Conservation (phyloP, 2,888 invertebrate species). For the Trichogramma evanescens region DNA sequence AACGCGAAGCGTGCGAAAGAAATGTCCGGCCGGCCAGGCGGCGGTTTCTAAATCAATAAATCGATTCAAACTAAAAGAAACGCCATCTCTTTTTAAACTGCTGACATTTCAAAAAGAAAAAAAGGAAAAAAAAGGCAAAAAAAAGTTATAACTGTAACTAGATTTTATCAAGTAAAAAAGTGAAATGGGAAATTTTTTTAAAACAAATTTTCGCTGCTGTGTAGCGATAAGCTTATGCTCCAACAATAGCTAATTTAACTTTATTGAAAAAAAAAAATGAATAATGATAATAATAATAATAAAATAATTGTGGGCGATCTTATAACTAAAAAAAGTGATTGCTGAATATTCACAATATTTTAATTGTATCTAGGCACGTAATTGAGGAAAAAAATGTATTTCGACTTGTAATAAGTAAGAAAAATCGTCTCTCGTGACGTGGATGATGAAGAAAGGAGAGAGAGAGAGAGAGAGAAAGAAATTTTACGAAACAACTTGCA, state of each 20-base stretch:
- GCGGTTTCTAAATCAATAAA: slow-evolving; percentile 27
- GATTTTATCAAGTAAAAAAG: slow-evolving; percentile 14
- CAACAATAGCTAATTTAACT: slow-evolving; percentile 42
- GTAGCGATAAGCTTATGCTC: slow-evolving; percentile 34
- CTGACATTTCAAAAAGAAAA: slow-evolving; percentile 3
- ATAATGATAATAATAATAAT: slow-evolving; percentile 24
- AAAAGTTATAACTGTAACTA: background rate
- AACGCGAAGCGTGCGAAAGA: slow-evolving; percentile 46
- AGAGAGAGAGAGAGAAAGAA: slow-evolving; percentile 15
- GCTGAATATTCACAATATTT: slow-evolving; percentile 18
- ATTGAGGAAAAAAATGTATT: background rate
- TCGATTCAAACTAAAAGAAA: background rate
- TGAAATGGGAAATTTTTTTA: slow-evolving; percentile 20
- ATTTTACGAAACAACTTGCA: slow-evolving; percentile 11
- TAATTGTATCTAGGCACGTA: slow-evolving; percentile 15
- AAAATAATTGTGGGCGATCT: slow-evolving; percentile 19
- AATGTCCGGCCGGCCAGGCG: slow-evolving; percentile 31
- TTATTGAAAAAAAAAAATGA: too few species aligned
- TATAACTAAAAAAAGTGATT: slow-evolving; percentile 13
- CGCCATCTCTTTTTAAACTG: background rate
- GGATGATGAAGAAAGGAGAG: slow-evolving; percentile 9
- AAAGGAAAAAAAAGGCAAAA: background rate
- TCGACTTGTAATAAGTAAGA: too few species aligned
- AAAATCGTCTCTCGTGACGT: too few species aligned
- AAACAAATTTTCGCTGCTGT: slow-evolving; percentile 35